A percentile compares a stretch with the other conserved stretches of the same genome.
Conservation (phyloP, 2,888 invertebrate genomes). For the Rotaria sp. region DNA sequence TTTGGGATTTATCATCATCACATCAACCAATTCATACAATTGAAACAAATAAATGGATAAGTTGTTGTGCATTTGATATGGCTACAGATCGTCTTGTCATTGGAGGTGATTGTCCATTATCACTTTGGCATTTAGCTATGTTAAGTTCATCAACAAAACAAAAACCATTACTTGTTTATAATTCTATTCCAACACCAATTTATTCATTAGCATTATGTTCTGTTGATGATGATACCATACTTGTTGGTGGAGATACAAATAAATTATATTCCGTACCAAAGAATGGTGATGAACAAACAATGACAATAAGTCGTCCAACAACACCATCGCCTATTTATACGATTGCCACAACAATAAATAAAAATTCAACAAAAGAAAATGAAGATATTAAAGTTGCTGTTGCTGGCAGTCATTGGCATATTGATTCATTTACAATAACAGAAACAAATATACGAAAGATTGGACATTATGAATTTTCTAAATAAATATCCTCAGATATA, state of each 20-base stretch:
- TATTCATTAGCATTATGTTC: not conserved
- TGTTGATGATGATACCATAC: not conserved
- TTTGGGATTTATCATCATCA: not conserved
- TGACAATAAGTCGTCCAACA: not conserved
- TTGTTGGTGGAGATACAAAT: not conserved
- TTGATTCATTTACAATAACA: not conserved
- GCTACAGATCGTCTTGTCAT: not conserved
- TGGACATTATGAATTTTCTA: not conserved
- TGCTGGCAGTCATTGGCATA: not conserved
- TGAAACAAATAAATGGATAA: conserved; percentile 7
- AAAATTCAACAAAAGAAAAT: not conserved
- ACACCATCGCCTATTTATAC: not conserved
- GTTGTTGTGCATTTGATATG: not conserved
- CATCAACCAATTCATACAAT: not conserved
- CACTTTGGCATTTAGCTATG: not conserved
- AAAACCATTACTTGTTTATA: not conserved
- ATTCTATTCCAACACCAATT: not conserved
- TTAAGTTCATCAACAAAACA: not conserved
- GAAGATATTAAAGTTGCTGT: not conserved
- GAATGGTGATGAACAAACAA: not conserved
- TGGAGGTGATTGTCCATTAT: not conserved
- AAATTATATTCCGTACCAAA: not conserved
- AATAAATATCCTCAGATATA: not conserved
- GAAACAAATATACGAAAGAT: not conserved
- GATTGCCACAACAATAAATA: not conserved